These are phyloP conservation scores for Patella pellucida DNA, from an alignment of 2,888 invertebrate genomes.

Conservation along the genomic window DNA sequence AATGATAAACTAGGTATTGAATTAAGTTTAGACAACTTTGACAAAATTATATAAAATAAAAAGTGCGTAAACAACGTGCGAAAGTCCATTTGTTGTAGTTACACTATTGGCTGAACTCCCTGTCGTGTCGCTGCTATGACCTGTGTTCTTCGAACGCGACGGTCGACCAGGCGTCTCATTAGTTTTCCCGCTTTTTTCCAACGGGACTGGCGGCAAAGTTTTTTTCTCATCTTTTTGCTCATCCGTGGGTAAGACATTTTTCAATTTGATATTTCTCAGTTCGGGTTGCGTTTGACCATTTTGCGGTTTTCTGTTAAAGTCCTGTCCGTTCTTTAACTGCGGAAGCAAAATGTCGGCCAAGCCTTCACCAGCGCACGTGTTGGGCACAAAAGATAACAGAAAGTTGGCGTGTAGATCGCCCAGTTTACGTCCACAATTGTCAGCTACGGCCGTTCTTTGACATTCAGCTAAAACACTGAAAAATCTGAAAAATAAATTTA, in stretches of 20 bases:
- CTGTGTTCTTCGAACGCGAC: too few species aligned
- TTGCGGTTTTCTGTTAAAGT: not conserved
- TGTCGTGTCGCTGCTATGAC: too few species aligned
- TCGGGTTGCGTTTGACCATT: not conserved
- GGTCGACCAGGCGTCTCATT: too few species aligned
- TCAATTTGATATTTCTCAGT: not conserved
- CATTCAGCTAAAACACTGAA: slow-evolving; percentile 31
- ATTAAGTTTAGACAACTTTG: too few species aligned
- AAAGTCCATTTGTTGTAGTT: too few species aligned
- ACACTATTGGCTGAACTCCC: too few species aligned
- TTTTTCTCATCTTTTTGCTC: too few species aligned
- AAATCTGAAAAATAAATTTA: slow-evolving; percentile 23
- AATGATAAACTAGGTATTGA: too few species aligned
- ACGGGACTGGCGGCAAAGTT: too few species aligned
- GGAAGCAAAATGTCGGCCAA: not conserved
- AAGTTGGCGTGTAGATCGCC: slow-evolving; percentile 35
- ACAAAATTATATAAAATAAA: too few species aligned
- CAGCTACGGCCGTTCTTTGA: slow-evolving; percentile 26
- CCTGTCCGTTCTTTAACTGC: not conserved
- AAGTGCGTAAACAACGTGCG: too few species aligned
- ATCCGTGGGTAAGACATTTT: not conserved
- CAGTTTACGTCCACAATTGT: slow-evolving; percentile 22
- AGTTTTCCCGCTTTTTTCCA: too few species aligned
- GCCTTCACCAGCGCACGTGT: slow-evolving; percentile 16
- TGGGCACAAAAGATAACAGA: slow-evolving; percentile 34